Evolutionary conservation across 2,113 vertebrate genomes (phyloP), one percentile per base, ranked within the genome.

Genomic region (Pelvicachromis taeniatus): DNA sequence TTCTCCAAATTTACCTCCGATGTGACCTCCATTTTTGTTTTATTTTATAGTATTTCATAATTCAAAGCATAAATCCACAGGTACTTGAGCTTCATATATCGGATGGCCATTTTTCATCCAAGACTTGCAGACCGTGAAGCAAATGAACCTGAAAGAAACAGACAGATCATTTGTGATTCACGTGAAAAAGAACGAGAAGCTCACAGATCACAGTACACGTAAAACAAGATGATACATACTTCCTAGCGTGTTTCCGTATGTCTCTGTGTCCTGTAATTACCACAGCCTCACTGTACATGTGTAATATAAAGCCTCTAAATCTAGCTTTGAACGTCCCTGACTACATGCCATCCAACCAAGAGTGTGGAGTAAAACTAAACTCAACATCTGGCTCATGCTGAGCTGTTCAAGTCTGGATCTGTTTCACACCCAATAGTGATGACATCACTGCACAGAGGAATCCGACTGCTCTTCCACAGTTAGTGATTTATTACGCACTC

Each of bases 331-430:
- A 33, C 16, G 35, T 52, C 52, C 75, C 75, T 26, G 31, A 80
- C 58, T 83, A 21, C 17, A 65, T 88, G 73, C 48, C 88, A 85
- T 85, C 61, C 9, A 80, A 78, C 3, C 55, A 82, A 17, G 80
- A 14, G 42, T 40, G 42, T 75, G 79, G 86, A 83, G 84, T 73
- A 80, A 91, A 90, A 89, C 84, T 92, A 87, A 91, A 91, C 85
- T 93, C 89, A 94, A 95, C 96, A 96, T 95, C 96, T 96, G 95
- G 90, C 95, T 90, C 84, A 79, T 90, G 68, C 81, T 77, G 78
- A 31, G 87, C 90, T 65, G 63, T 94, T 96, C 96, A 95, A 93
- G 96, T 95, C 95, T 95, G 95, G 95, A 96, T 96, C 90, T 94
- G 96, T 95, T 94, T 94, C 89, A 92, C 92, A 88, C 93, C 93